These are phyloP conservation scores for Stichodactyla mertensii DNA, from an alignment of 64 coral and sea anemone species.

Conservation along the genomic window DNA sequence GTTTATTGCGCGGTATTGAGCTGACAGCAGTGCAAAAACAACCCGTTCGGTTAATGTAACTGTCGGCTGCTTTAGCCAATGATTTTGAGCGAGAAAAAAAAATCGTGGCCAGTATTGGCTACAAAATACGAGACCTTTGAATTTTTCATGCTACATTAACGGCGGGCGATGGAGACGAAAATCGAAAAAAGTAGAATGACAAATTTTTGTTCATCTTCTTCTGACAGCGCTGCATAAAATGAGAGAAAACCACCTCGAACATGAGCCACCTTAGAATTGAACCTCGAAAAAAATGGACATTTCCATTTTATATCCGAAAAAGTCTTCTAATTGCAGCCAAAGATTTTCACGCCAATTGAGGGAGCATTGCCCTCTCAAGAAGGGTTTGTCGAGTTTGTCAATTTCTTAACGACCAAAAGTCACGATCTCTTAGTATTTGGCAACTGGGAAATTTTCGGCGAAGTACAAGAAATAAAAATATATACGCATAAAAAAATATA, in stretches of 20 bases:
- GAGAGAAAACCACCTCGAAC: background rate
- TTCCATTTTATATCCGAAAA: background rate
- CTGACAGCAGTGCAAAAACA: background rate
- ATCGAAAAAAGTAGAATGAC: background rate
- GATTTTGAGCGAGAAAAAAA: background rate
- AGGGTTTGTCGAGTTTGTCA: background rate
- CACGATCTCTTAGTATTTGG: background rate
- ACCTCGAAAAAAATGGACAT: background rate
- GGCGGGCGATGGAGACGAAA: background rate
- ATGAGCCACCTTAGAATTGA: background rate
- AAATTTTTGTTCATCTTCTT: background rate
- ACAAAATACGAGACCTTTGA: background rate
- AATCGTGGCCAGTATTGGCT: background rate
- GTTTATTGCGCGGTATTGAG: conserved; percentile 8
- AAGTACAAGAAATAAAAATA: background rate
- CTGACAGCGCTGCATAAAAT: background rate
- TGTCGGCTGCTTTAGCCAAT: background rate
- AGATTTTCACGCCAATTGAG: conserved; percentile 9
- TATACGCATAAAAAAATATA: background rate
- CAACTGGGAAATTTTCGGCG: background rate
- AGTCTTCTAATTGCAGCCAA: background rate
- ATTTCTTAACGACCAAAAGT: conserved; percentile 2
- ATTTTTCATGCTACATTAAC: background rate
- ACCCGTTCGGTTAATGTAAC: background rate
- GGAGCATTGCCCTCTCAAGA: background rate